Evolutionary conservation across 2,797 vertebrate species (phyloP).

Genomic region (Sphenopsis melanotis): DNA sequence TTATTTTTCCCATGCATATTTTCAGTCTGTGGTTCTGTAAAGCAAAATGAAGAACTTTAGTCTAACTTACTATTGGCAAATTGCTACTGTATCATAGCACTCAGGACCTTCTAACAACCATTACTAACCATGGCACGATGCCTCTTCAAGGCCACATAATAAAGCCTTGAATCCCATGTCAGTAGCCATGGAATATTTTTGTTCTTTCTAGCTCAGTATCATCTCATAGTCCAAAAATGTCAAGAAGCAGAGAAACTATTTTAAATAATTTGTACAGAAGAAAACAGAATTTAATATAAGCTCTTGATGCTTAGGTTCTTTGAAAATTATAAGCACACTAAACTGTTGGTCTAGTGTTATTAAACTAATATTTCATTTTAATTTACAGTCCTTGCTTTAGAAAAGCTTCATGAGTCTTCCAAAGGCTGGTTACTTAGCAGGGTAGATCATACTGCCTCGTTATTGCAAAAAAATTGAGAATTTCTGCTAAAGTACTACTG

Average conservation of each 20-base stretch:
- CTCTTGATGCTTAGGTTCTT: constrained; percentile 51
- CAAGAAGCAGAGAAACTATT: not conserved
- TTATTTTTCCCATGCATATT: not conserved
- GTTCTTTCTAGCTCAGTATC: not conserved
- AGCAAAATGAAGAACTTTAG: not conserved
- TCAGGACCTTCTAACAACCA: not conserved
- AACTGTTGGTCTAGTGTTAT: constrained; percentile 47
- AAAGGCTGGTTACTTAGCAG: not conserved
- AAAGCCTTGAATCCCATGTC: not conserved
- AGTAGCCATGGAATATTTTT: not conserved
- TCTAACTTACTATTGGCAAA: not conserved
- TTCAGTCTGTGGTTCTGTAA: not conserved
- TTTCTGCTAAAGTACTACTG: not conserved
- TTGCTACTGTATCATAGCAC: not conserved
- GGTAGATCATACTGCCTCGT: not conserved
- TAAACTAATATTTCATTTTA: constrained; percentile 72
- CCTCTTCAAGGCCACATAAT: not conserved
- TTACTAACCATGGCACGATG: not conserved
- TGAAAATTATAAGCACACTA: constrained; percentile 60
- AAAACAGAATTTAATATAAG: constrained; percentile 33
- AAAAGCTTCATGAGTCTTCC: constrained; percentile 34
- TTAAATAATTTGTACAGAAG: not conserved
- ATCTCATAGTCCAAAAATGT: not conserved
- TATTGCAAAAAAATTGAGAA: not conserved
- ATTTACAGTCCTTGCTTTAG: constrained; percentile 25